Conservation (phyloP, 2,113 vertebrate genomes). For the Megatriorchis doriae region DNA sequence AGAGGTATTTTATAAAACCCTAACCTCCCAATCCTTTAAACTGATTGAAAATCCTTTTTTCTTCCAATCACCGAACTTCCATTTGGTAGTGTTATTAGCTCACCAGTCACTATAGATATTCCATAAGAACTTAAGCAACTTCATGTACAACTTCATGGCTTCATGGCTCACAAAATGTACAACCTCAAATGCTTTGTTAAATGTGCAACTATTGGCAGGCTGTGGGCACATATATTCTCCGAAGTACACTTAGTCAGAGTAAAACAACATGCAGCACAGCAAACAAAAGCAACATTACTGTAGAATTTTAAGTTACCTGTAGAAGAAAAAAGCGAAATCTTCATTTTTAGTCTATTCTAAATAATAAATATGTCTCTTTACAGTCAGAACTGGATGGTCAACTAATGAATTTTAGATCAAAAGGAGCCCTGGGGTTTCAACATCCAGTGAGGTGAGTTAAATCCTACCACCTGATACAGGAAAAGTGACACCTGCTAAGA, state of each 20-base stretch:
- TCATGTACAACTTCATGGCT: background rate
- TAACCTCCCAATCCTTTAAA: background rate
- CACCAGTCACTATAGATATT: background rate
- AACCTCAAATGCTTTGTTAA: background rate
- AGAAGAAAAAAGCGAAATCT: background rate
- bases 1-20: background rate
- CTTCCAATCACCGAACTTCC: background rate
- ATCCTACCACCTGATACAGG: background rate
- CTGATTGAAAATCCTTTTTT: background rate
- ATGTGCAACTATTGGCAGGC: background rate
- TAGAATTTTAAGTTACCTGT: background rate
- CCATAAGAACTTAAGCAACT: background rate
- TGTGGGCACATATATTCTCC: background rate
- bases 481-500: background rate
- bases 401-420: background rate
- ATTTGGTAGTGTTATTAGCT: background rate
- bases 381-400: constrained; percentile 26
- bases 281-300: background rate
- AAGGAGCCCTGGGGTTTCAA: constrained; percentile 74
- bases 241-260: background rate
- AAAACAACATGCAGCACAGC: background rate
- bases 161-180: background rate
- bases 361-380: constrained; percentile 10
- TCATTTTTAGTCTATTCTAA: background rate
- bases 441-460: constrained; percentile 80